Conservation (phyloP, 2,113 vertebrate genomes). For the Pyrgilauda ruficollis region DNA sequence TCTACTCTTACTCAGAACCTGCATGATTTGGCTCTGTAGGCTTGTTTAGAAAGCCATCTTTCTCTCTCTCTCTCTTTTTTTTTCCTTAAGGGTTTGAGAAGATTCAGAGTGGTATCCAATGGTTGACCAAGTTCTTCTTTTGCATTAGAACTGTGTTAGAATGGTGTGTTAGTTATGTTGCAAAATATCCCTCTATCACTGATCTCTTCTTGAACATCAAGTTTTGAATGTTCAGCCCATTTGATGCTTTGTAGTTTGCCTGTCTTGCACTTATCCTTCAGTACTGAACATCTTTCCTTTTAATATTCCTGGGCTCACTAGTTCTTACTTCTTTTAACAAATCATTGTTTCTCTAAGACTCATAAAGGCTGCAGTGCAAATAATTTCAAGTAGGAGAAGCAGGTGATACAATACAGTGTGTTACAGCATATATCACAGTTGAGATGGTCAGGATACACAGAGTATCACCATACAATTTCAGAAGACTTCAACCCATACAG, state of each 20-base stretch:
- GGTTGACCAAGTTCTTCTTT: neutral
- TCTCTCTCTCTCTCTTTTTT: neutral
- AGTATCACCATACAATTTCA: neutral
- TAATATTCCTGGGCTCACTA: neutral
- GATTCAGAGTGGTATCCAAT: neutral
- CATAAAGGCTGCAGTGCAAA: neutral
- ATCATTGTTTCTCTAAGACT: neutral
- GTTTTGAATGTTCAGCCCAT: neutral
- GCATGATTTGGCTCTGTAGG: neutral
- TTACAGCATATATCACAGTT: neutral
- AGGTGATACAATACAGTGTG: accelerated
- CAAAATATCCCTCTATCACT: neutral
- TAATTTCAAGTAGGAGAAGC: neutral
- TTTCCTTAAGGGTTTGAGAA: neutral
- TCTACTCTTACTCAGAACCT: neutral
- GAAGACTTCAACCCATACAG: neutral
- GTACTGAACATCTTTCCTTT: neutral
- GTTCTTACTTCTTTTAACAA: neutral
- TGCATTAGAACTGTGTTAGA: neutral
- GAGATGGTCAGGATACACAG: neutral
- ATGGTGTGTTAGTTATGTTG: neutral
- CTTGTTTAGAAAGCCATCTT: neutral
- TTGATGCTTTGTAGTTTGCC: neutral
- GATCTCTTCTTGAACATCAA: neutral
- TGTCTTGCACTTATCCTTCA: neutral